Base-by-base conservation (phyloP, 2,797 vertebrate genomes). In the Gymnothorax reevesii region DNA sequence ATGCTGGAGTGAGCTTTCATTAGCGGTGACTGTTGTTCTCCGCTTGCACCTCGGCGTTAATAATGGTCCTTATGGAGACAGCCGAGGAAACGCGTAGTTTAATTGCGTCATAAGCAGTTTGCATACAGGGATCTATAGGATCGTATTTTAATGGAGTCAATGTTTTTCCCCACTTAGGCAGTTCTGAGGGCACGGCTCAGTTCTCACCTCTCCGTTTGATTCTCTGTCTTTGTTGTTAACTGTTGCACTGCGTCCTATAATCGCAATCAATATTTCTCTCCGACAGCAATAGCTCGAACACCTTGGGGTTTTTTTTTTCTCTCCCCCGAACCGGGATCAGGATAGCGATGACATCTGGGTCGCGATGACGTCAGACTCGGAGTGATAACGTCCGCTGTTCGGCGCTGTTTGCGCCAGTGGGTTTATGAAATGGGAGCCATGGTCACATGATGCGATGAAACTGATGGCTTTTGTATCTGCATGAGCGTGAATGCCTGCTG, bases 1-100 rank as follows among this genome's bases (percentile, higher is more conserved):
- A 89, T 83, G 73, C 88, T 86, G 87, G 90, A 89, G 89, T 87
- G 87, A 88, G 87, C 88, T 88, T 91, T 89, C 89, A 92, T 92
- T 92, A 91, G 88, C 91, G 90, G 7, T 57, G 64, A 92, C 91
- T 90, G 86, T 91, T 90, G 86, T 91, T 89, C 86, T 89, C 83
- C 84, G 85, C 89, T 88, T 91, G 89, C 91, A 85, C 87, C 84
- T 92, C 91, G 90, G 89, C 89, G 91, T 88, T 85, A 77, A 49
- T 15, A n/a, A 73, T 12, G 7, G 22, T 17, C 33, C 17, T 54
- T 54, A 54, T 55, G 55, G 17, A 80, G 77, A 54, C 49, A 80
- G 22, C 15, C 9, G 64, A 15, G 49, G 33, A 69, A 57, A n/a
- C n/a, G 42, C 57, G 49, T 55, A 57, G 55, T 85, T 71, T 71